Base-by-base conservation (phyloP, 2,113 vertebrate genomes). In the Sprattus sprattus region DNA sequence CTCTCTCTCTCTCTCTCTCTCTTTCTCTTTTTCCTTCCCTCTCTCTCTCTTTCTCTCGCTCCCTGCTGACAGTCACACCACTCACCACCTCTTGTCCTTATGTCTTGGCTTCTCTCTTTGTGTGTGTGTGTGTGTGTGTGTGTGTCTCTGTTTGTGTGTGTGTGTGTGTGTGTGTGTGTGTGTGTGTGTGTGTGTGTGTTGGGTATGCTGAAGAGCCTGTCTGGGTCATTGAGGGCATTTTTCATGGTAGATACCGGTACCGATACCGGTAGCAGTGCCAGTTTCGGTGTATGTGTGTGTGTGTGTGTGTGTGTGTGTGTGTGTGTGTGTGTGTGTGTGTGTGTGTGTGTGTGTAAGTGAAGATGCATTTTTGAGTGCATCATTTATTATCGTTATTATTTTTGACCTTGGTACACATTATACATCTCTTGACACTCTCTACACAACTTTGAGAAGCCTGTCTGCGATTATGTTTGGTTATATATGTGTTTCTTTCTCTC, bases 21-120 rank as follows among this genome's bases (percentile, higher is more conserved):
- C 47, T 45, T 81, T 67, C 5, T 88, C 50, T 81, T 45, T 86
- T 52, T 52, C 81, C 28, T 22, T 28, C 45, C 81, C 39, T 83
- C 22, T 44, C 81, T 45, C 28, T 28, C 45, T 83, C 39, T 83
- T n/a, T 44, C 10, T 60, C 5, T 18, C 13, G 82, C 39, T 83
- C 28, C 15, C 13, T 84, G 2, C 5, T 54, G 49, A 20, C 47
- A 49, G 71, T 82, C 67, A 1, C 47, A 49, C 47, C 47, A 8
- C 47, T 10, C 47, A 49, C 47, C 10, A 49, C 6, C 82, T 83
- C 82, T 20, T 50, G 49, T 54, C 9, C 4, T 20, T 13, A 45
- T 83, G 39, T 45, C 6, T 20, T 39, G 20, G 50, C 10, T 15
- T 57, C 46, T 54, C 39, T 39, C 39, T 1, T 22, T 64, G 60